Percentiles rank a stretch among this genome's conserved stretches.
phyloP scores from a whole-genome alignment of 30 jellyfish, hydroid and myxozoan genomes.

The Cassiopea xamachana region DNA sequence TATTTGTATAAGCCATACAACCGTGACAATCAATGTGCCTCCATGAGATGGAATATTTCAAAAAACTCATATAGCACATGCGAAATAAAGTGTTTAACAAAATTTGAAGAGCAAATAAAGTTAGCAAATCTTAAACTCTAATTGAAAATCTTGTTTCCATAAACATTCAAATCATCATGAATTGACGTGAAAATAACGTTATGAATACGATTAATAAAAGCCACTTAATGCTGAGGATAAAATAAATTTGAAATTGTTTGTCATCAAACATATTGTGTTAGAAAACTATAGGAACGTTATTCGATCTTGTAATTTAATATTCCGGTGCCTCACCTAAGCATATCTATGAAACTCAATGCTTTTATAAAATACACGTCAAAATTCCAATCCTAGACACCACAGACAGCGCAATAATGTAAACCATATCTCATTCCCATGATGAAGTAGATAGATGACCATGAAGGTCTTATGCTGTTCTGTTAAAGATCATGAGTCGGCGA shows the following conservation, averaged over 20 bases:
- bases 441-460: too few species aligned
- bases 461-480: too few species aligned
- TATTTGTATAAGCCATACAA: neutral
- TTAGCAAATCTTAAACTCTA: neutral
- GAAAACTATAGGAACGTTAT: neutral
- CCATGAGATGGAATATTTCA: neutral
- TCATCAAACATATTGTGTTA: neutral
- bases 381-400: neutral
- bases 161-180: neutral
- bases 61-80: neutral
- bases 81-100: neutral
- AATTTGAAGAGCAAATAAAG: neutral
- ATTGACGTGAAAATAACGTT: neutral
- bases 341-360: neutral
- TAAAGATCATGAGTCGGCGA: too few species aligned
- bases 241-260: neutral
- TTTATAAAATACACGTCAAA: neutral
- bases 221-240: neutral
- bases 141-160: neutral
- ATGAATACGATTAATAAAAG: neutral
- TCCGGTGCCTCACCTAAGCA: neutral
- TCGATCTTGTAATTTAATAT: neutral
- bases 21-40: neutral
- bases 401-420: neutral
- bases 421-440: neutral